Conservation (phyloP, 2,888 invertebrate genomes). For the Syrphus vitripennis region DNA sequence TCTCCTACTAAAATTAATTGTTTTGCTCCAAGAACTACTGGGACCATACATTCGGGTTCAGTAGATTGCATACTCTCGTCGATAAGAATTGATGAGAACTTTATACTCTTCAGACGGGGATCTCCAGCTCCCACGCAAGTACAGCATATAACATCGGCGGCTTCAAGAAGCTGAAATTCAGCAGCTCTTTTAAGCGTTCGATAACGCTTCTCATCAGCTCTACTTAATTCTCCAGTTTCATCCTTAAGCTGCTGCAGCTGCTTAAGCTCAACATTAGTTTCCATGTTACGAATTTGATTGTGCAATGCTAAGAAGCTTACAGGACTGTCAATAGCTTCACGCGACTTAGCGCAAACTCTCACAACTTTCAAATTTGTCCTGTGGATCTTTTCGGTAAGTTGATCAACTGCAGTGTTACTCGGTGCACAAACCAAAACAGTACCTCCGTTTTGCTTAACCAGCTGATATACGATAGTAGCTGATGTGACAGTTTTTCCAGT, state of each 20-base stretch:
- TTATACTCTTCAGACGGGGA: constrained; percentile 93
- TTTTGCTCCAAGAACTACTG: constrained; percentile 97
- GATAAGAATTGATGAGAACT: constrained; percentile 97
- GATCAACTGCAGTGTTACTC: constrained; percentile 99
- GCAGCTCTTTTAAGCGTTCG: constrained; percentile 94
- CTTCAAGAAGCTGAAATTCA: constrained; percentile 94
- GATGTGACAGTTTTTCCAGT: constrained; percentile 99
- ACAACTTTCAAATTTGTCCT: constrained; percentile 96
- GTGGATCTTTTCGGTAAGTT: constrained; percentile 99
- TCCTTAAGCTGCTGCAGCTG: constrained; percentile 98
- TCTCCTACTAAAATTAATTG: constrained; percentile 99
- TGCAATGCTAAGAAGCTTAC: constrained; percentile 98
- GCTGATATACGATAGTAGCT: constrained; percentile 98
- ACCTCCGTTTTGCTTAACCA: constrained; percentile 96
- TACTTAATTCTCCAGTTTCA: constrained; percentile 98
- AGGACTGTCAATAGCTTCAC: constrained; percentile 98
- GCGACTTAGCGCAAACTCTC: constrained; percentile 97
- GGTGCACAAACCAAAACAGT: constrained; percentile 99
- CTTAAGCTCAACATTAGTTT: constrained; percentile 94
- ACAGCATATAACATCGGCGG: constrained; percentile 99
- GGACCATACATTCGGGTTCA: constrained; percentile 99
- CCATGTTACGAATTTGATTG: constrained; percentile 97
- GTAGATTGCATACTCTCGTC: constrained; percentile 99
- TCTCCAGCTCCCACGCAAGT: constrained; percentile 99
- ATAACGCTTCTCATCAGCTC: constrained; percentile 97